Percentiles rank a stretch among this genome's conserved stretches.
Evolutionary conservation across 2,888 invertebrate species (phyloP).

Genomic region (Trichacis sp.): DNA sequence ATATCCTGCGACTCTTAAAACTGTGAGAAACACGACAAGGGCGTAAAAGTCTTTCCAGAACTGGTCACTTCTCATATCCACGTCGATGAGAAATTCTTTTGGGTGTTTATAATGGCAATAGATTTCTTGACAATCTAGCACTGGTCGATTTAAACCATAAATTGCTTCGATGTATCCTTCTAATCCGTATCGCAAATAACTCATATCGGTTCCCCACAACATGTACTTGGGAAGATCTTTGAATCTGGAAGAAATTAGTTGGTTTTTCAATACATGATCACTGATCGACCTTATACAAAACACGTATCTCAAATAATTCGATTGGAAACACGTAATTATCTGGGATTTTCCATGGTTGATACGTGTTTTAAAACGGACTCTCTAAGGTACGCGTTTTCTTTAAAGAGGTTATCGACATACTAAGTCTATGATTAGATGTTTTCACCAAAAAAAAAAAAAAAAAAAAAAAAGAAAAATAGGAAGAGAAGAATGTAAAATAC

Average conservation of each 20-base stretch:
- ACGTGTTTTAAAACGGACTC: too few relatives aligned
- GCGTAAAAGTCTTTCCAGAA: constrained; percentile 88
- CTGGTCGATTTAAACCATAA: constrained; percentile 83
- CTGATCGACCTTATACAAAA: too few relatives aligned
- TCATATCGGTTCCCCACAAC: constrained; percentile 92
- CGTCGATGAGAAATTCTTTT: constrained; percentile 82
- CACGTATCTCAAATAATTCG: too few relatives aligned
- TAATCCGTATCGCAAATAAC: constrained; percentile 90
- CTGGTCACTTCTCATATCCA: constrained; percentile 84
- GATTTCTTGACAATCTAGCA: constrained; percentile 77
- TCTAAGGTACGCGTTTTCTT: too few relatives aligned
- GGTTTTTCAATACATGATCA: constrained; percentile 47
- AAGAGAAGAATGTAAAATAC: too few relatives aligned
- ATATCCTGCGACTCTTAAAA: constrained; percentile 78
- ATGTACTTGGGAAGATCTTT: constrained; percentile 87
- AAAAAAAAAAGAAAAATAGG: too few relatives aligned
- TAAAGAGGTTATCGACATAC: too few relatives aligned
- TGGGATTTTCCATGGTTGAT: too few relatives aligned
- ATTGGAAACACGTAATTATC: too few relatives aligned
- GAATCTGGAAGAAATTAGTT: constrained; percentile 59
- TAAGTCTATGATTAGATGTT: too few relatives aligned
- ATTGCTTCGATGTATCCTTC: constrained; percentile 88
- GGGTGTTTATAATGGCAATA: constrained; percentile 91
- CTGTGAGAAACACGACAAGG: constrained; percentile 76
- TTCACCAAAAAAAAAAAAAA: too few relatives aligned